Evolutionary conservation across 2,113 vertebrate genomes (phyloP).

Genomic region (Lucifuga dentata): DNA sequence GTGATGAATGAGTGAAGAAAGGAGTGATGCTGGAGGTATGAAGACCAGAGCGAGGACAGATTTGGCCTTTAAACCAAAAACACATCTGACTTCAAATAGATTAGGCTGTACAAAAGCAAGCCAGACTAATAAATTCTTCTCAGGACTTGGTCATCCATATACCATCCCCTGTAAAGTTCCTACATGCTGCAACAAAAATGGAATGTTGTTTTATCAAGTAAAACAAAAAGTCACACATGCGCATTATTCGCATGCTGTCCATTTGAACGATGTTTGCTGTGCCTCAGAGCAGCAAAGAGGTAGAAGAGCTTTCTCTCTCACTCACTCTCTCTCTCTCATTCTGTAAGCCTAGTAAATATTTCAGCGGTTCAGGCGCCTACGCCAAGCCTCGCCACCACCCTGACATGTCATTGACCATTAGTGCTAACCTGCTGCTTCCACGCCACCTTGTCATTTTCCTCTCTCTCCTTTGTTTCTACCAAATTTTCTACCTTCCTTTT

Average conservation of each 20-base stretch:
- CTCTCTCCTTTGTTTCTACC: conserved; percentile 34
- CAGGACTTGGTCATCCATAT: conserved; percentile 33
- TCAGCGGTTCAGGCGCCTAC: conserved; percentile 69
- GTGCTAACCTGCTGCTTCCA: conserved; percentile 76
- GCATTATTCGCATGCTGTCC: conserved; percentile 71
- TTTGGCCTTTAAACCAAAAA: conserved; percentile 4
- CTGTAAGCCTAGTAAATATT: conserved; percentile 79
- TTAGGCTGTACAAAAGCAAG: conserved; percentile 14
- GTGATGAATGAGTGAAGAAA: background rate
- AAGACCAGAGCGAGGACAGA: background rate
- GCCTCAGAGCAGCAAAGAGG: conserved; percentile 54
- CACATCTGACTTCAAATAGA: background rate
- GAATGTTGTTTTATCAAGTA: too few relatives aligned
- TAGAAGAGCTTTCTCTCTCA: conserved; percentile 54
- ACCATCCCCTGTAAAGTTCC: conserved; percentile 36
- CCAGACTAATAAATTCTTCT: conserved; percentile 16
- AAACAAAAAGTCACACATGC: conserved; percentile 67
- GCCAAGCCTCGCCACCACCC: conserved; percentile 63
- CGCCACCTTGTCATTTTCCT: conserved; percentile 28
- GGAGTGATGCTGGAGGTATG: background rate
- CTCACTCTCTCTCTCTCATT: conserved; percentile 66
- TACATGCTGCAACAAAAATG: conserved; percentile 50
- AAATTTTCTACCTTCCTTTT: conserved; percentile 27
- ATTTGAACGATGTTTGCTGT: conserved; percentile 59
- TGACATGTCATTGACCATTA: conserved; percentile 82